phyloP scores from a whole-genome alignment of 1,140 invertebrate genomes.

The Megalopta genalis region DNA sequence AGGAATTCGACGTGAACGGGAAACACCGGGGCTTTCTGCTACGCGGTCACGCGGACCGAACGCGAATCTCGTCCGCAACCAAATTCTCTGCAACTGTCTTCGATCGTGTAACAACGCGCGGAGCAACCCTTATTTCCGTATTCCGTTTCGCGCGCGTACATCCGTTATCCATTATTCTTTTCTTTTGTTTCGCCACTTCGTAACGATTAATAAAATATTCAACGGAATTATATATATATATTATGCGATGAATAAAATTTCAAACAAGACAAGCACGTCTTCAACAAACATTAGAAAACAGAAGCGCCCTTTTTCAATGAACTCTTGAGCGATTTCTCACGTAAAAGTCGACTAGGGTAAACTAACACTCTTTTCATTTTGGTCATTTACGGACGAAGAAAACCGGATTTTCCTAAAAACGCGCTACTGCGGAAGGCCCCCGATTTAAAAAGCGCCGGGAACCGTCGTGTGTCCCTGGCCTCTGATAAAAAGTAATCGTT shows the following conservation, averaged over 20 bases:
- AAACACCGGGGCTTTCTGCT: constrained; percentile 1
- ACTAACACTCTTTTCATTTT: constrained; percentile 46
- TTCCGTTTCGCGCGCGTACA: too few relatives aligned
- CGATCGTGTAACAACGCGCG: neutral
- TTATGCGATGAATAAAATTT: constrained; percentile 49
- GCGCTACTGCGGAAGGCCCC: constrained; percentile 39
- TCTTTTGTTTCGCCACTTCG: too few relatives aligned
- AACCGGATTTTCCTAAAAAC: constrained; percentile 20
- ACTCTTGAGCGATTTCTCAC: constrained; percentile 57
- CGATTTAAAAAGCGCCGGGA: neutral
- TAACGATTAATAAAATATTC: constrained; percentile 9
- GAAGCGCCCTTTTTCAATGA: neutral
- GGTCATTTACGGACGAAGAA: constrained; percentile 33
- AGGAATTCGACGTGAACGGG: constrained; percentile 40
- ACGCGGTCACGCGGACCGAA: neutral
- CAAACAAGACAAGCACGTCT: constrained; percentile 19
- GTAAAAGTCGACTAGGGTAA: constrained; percentile 62
- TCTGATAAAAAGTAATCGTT: neutral
- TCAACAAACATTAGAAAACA: constrained; percentile 17
- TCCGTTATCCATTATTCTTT: too few relatives aligned
- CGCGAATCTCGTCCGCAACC: too few relatives aligned
- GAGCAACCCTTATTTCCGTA: neutral
- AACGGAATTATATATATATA: constrained; percentile 31
- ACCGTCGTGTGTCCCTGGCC: neutral
- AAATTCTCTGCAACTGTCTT: constrained; percentile 35